phyloP scores from a whole-genome alignment of 2,113 vertebrate genomes.

The Eulacestoma nigropectus region DNA sequence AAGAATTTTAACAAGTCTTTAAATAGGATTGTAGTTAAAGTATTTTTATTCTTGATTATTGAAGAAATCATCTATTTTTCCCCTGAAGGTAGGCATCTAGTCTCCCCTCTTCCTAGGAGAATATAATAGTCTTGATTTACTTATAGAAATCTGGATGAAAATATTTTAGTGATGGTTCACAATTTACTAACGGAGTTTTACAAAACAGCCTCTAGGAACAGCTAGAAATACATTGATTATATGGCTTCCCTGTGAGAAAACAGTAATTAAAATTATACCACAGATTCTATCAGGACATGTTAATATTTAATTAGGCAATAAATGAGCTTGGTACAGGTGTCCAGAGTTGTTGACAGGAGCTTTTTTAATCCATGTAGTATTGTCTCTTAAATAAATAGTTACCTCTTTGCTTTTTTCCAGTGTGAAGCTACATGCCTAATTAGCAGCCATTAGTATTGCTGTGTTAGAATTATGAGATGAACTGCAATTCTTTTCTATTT shows the following conservation, averaged over 20 bases:
- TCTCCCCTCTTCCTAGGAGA: background rate
- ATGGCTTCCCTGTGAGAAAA: conserved; percentile 59
- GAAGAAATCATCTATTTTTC: background rate
- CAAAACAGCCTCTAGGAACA: conserved; percentile 49
- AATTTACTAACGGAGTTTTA: conserved; percentile 38
- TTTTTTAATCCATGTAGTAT: conserved; percentile 21
- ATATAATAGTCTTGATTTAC: conserved; percentile 19
- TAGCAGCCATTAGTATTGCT: background rate
- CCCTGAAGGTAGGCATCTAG: background rate
- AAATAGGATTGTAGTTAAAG: background rate
- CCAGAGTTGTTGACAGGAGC: conserved; percentile 21
- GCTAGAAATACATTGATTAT: conserved; percentile 60
- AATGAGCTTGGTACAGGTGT: conserved; percentile 40
- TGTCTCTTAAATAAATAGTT: conserved; percentile 45
- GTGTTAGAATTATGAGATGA: background rate
- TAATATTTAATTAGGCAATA: conserved; percentile 66
- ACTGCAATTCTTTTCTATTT: background rate
- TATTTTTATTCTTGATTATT: background rate
- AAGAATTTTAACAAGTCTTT: background rate
- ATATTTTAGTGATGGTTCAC: conserved; percentile 43
- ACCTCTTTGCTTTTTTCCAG: background rate
- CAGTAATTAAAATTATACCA: conserved; percentile 62
- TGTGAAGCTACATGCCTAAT: conserved; percentile 8
- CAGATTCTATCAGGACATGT: conserved; percentile 61
- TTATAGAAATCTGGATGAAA: conserved; percentile 28